Evolutionary conservation across 2,888 invertebrate genomes (phyloP).

Genomic region (Leptodirus hochenwartii): DNA sequence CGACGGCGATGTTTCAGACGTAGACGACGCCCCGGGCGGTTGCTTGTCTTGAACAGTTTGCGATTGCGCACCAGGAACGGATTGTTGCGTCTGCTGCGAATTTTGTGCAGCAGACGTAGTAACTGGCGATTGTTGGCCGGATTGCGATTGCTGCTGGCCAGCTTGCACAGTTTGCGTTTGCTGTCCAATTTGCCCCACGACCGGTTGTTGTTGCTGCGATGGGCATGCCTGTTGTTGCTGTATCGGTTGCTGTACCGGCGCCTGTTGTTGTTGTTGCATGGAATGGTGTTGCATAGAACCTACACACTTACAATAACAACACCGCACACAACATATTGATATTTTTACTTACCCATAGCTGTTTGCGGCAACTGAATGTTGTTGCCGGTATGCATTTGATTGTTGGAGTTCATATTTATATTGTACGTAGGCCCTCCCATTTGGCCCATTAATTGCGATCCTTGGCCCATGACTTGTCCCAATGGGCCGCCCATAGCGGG

Average conservation of each 20-base stretch:
- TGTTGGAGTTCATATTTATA: constrained; percentile 15
- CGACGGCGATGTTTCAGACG: no score
- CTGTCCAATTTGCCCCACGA: constrained; percentile 22
- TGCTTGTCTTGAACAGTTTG: no score
- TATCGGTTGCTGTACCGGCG: constrained; percentile 23
- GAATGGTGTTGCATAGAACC: constrained; percentile 20
- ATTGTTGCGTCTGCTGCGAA: no score
- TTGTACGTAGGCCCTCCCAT: constrained; percentile 8
- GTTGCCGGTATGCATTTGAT: constrained; percentile 23
- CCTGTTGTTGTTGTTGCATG: constrained; percentile 19
- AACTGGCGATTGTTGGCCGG: no score
- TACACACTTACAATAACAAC: constrained; percentile 4
- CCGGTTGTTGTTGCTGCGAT: constrained; percentile 27
- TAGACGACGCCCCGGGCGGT: no score
- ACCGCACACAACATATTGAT: constrained; percentile 6
- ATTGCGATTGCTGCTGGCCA: constrained; percentile 15
- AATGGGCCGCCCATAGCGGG: constrained; percentile 37
- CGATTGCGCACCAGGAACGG: no score
- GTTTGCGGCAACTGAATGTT: constrained; percentile 23
- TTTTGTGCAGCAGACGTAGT: no score
- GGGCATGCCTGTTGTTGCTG: constrained; percentile 22
- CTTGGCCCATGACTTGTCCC: no score
- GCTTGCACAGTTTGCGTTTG: constrained; percentile 18
- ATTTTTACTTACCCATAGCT: constrained; percentile 8
- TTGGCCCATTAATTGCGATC: constrained; percentile 22